Evolutionary conservation across 2,113 vertebrate genomes (phyloP), one percentile per base, ranked within the genome.

Genomic region (Athene cunicularia): DNA sequence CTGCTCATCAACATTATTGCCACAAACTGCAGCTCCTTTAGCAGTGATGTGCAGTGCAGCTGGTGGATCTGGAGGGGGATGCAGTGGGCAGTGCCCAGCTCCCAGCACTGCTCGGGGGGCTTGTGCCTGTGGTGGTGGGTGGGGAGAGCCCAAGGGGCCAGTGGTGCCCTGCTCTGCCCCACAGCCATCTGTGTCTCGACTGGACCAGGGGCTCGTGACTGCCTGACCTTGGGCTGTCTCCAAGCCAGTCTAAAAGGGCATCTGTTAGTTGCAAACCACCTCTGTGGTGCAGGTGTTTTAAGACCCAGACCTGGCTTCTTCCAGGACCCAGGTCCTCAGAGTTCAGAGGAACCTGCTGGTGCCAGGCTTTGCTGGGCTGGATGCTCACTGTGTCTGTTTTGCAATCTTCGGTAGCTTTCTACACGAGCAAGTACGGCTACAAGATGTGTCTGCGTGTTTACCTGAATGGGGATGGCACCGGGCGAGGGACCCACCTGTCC

Each of bases 401-500:
- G 9, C 47, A 5, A 53, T 73, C 76, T 70, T 21, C n/a, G 47
- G 6, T n/a, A 98, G 99, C 99, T 16, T 99, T 99, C 98, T 99
- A 99, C 95, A 99, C 99, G 4, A 99, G 99, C 98, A 99, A 99
- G 88, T 99, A 99, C 0, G 99, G 99, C 87, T 99, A 99, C 97
- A 99, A 99, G 98, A 99, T 99, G 99, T 99, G 99, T 68, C 97
- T 99, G 88, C 98, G 99, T 0, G 94, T 99, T 39, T 99, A 99
- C 96, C 96, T 99, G 97, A 99, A 99, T 0, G 99, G 99, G 2
- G 99, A 99, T 0, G 99, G 99, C 89, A 99, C 99, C 0, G 99
- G 99, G 1, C 98, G 99, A 0, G 99, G 99, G 6, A 99, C 99
- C 0, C 99, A 99, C 74, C 98, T 99, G 5, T 99, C 99, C 1